These are phyloP conservation scores for Papilio demoleus DNA, from an alignment of 2,888 invertebrate species.

Conservation along the genomic window DNA sequence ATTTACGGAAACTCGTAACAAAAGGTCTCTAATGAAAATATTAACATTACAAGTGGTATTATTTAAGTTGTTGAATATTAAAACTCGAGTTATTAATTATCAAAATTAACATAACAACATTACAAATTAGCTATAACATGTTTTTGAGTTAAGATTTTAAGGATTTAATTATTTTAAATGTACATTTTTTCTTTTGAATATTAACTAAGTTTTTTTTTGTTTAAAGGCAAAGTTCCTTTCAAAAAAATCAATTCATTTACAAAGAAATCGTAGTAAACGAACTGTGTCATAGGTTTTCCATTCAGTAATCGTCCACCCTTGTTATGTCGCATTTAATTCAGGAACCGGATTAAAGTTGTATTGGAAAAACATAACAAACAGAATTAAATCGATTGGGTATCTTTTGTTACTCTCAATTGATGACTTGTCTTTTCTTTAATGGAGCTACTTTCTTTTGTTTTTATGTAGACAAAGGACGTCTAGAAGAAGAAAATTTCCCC, in stretches of 20 bases:
- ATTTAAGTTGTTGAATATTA: not conserved
- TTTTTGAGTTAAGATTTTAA: too few species aligned
- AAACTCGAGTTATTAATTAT: conserved; percentile 1
- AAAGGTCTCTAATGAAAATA: not conserved
- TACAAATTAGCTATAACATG: not conserved
- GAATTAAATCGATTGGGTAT: conserved; percentile 30
- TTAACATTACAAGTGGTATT: not conserved
- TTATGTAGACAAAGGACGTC: too few species aligned
- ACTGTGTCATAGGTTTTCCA: conserved; percentile 28
- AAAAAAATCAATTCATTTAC: not conserved
- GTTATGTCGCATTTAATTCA: conserved; percentile 31
- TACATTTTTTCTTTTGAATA: too few species aligned
- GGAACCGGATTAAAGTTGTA: conserved; percentile 36
- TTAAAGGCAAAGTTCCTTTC: not conserved
- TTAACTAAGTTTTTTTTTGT: not conserved
- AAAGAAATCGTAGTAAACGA: conserved; percentile 17
- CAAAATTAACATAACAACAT: not conserved
- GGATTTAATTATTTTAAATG: too few species aligned
- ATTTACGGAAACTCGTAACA: not conserved
- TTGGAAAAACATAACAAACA: conserved; percentile 36
- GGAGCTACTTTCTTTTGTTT: too few species aligned
- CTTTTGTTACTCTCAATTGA: conserved; percentile 9
- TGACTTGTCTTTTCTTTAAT: too few species aligned
- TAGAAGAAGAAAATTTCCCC: too few species aligned
- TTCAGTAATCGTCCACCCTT: conserved; percentile 17